Conservation (phyloP, 2,888 invertebrate species). For the Parasteatoda lunata region DNA sequence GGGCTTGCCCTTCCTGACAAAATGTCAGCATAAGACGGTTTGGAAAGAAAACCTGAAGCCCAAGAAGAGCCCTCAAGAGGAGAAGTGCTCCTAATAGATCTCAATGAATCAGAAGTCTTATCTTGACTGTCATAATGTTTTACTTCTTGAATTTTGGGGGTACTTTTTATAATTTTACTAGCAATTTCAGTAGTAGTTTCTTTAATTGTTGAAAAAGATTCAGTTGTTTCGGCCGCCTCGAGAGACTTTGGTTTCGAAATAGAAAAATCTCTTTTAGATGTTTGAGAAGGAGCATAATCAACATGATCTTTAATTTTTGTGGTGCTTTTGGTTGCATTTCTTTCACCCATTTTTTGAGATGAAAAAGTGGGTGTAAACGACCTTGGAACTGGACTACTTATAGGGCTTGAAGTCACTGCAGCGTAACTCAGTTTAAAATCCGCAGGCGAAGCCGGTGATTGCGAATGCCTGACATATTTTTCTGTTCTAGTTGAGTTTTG, state of each 20-base stretch:
- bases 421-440: conserved; percentile 38
- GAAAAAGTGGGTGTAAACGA: conserved; percentile 36
- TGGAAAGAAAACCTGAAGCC: conserved; percentile 68
- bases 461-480: conserved; percentile 38
- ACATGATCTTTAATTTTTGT: neutral
- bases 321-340: neutral
- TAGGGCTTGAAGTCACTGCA: conserved; percentile 50
- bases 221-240: conserved; percentile 27
- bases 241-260: neutral
- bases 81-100: neutral
- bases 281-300: neutral
- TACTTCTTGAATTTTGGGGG: conserved; percentile 6
- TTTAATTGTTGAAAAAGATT: conserved; percentile 2
- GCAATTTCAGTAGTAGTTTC: neutral
- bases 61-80: conserved; percentile 55
- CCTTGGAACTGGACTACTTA: conserved; percentile 26
- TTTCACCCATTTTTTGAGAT: conserved; percentile 17
- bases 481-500: conserved; percentile 23
- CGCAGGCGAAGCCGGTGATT: conserved; percentile 12
- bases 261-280: neutral
- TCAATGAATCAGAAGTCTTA: neutral
- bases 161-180: neutral
- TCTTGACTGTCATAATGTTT: neutral
- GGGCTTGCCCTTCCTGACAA: conserved; percentile 79
- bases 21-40: conserved; percentile 81